Percentiles rank a stretch among this genome's conserved stretches.
phyloP scores from a whole-genome alignment of 2,113 vertebrate genomes.

The Aix galericulata region DNA sequence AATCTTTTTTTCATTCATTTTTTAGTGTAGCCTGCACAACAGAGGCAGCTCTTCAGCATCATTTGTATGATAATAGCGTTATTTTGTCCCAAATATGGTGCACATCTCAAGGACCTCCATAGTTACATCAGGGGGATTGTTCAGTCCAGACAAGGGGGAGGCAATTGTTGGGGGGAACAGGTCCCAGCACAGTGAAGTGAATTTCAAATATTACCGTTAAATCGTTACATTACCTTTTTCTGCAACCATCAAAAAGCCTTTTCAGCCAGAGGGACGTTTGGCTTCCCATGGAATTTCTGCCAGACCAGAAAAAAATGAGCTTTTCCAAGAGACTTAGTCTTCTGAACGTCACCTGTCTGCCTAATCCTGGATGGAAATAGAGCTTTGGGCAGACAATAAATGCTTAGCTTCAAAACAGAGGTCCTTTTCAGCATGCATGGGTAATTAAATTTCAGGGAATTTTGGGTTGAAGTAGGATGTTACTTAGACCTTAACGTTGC shows the following conservation, averaged over 20 bases:
- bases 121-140: constrained; percentile 43
- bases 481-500: not conserved
- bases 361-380: constrained; percentile 30
- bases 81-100: constrained; percentile 44
- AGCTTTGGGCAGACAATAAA: constrained; percentile 26
- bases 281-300: constrained; percentile 44
- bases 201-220: constrained; percentile 45
- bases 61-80: constrained; percentile 63
- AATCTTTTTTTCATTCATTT: constrained; percentile 68
- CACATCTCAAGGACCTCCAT: constrained; percentile 49
- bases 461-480: not conserved
- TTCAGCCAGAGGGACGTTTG: not conserved
- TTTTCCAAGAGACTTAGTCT: constrained; percentile 27
- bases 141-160: constrained; percentile 38
- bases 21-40: constrained; percentile 45
- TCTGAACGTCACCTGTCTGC: constrained; percentile 33
- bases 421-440: not conserved
- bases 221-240: not conserved
- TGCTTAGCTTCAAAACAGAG: constrained; percentile 7
- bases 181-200: constrained; percentile 28
- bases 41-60: constrained; percentile 45
- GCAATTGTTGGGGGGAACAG: not conserved
- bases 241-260: constrained; percentile 9
- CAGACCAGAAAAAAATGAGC: not conserved
- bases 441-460: constrained; percentile 3